phyloP scores from a whole-genome alignment of 2,888 invertebrate species.

The Stictocephala bisonia region DNA sequence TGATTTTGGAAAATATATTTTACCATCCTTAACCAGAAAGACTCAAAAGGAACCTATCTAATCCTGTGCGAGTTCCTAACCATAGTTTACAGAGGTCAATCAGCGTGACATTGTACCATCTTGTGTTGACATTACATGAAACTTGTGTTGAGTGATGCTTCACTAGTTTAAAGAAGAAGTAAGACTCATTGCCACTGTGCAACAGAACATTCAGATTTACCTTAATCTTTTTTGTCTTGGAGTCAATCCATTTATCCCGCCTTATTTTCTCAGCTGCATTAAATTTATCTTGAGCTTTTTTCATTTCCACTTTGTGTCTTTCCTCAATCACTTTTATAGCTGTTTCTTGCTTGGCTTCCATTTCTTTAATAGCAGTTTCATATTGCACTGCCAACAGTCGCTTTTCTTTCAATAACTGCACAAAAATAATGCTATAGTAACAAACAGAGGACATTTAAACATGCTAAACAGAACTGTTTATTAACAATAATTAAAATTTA shows the following conservation, averaged over 20 bases:
- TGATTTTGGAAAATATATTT: no score
- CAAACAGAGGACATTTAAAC: no score
- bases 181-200: not conserved
- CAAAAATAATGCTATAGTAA: no score
- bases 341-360: slow-evolving; percentile 74
- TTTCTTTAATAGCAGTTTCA: slow-evolving; percentile 74
- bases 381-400: slow-evolving; percentile 80
- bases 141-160: no score
- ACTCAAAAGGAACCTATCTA: no score
- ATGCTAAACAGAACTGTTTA: no score
- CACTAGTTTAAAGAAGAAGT: not conserved
- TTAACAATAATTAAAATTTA: no score
- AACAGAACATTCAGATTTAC: slow-evolving; percentile 64
- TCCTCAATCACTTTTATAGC: slow-evolving; percentile 78
- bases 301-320: slow-evolving; percentile 78
- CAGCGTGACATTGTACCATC: no score
- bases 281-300: slow-evolving; percentile 80
- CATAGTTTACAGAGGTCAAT: no score
- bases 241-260: slow-evolving; percentile 83
- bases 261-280: slow-evolving; percentile 80
- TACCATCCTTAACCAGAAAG: no score
- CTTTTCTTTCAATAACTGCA: slow-evolving; percentile 80
- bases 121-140: not conserved
- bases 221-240: slow-evolving; percentile 88
- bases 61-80: no score